Evolutionary conservation across 2,113 vertebrate genomes (phyloP), one percentile per base, ranked within the genome.

Genomic region (Sterrhoptilus dennistouni): DNA sequence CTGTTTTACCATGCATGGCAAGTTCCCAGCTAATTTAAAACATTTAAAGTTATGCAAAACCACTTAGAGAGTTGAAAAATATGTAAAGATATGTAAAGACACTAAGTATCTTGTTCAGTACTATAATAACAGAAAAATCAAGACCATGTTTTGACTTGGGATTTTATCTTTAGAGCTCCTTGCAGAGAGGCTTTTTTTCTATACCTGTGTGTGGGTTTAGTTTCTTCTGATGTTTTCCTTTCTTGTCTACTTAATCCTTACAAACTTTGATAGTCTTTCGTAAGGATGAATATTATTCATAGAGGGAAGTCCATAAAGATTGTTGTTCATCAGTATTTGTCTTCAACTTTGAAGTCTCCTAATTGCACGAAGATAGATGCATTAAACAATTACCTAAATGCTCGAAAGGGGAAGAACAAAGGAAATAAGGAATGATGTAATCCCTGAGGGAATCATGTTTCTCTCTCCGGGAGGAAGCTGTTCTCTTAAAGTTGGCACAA

Each of bases 401-500:
- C 93, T 87, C 77, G 70, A 85, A 91, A 93, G 75, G 59, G 54
- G 82, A 91, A 95, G 96, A 95, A 93, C 80, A 91, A 97, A 96
- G 86, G 87, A 92, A 95, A 57, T 56, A 54, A 74, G 35, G 71
- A 85, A 50, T 97, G 96, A 96, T 70, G 93, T 94, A 82, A 97
- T 76, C 78, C 96, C 90, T 10, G 27, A 49, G 89, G 95, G 96
- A 97, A 94, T 83, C 31, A 0, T 22, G 47, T 80, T 92, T 64
- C 91, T 94, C 61, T 40, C 87, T 89, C 40, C 29, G 72, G 83
- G 91, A 95, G 96, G 97, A 98, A 96, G 82, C 74, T 90, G 90
- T 88, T 92, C 96, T 97, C 92, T 94, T 96, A 93, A 97, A 97
- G 95, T 97, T 97, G 95, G 96, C 94, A 83, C 75, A 91, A 90